Conservation (phyloP, 2,113 vertebrate genomes). For the Cynoglossus semilaevis region DNA sequence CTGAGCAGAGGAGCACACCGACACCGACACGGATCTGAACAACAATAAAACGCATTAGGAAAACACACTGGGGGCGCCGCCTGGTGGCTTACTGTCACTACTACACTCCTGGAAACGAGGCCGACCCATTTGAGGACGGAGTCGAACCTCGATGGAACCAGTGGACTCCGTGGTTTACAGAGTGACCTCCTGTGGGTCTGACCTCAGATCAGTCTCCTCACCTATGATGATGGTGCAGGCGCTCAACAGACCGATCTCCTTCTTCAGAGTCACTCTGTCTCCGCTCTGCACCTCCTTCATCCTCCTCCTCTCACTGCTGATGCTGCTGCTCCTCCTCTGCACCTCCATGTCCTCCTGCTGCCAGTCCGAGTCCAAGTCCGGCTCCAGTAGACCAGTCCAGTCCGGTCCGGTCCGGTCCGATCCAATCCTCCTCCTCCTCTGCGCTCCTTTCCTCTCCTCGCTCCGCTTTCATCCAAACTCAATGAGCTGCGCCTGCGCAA, state of each 20-base stretch:
- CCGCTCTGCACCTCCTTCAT: slow-evolving; percentile 24
- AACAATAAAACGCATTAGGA: no score
- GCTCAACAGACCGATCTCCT: slow-evolving; percentile 86
- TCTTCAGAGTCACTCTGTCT: slow-evolving; percentile 82
- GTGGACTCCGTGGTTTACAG: no score
- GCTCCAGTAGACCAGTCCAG: not conserved
- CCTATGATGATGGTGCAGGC: slow-evolving; percentile 89
- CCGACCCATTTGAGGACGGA: no score
- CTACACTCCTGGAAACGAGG: no score
- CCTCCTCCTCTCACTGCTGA: slow-evolving; percentile 29
- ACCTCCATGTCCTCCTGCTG: slow-evolving; percentile 75
- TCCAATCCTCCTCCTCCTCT: slow-evolving; percentile 14
- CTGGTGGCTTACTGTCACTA: no score
- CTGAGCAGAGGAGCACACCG: no score
- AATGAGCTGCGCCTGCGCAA: slow-evolving; percentile 78
- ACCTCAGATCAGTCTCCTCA: slow-evolving; percentile 53
- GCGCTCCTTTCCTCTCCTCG: slow-evolving; percentile 62
- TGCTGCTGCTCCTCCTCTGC: slow-evolving; percentile 54
- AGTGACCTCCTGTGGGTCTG: no score
- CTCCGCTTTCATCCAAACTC: slow-evolving; percentile 66
- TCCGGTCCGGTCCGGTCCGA: slow-evolving; percentile 46
- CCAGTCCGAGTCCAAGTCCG: not conserved
- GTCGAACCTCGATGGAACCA: no score
- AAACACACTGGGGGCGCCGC: no score
- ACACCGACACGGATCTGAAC: no score